Percentiles rank a stretch among this genome's conserved stretches.
Conservation (phyloP, 1,140 invertebrate genomes). For the Psilanteris sp. region DNA sequence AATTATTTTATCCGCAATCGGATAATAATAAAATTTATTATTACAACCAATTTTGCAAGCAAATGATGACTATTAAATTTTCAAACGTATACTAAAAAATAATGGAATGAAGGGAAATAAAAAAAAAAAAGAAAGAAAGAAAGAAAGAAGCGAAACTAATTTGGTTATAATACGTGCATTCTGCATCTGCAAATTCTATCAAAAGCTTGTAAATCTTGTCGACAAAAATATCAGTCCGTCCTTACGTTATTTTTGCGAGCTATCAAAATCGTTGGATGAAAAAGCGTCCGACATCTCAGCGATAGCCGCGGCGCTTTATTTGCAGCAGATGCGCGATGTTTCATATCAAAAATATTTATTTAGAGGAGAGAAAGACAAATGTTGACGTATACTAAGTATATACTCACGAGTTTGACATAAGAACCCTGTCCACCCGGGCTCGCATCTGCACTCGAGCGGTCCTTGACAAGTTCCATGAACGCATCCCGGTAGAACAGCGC, state of each 20-base stretch:
- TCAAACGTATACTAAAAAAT: too few relatives aligned
- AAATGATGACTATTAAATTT: too few relatives aligned
- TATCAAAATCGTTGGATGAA: slow-evolving; percentile 6
- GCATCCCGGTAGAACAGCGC: slow-evolving; percentile 89
- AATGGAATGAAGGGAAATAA: too few relatives aligned
- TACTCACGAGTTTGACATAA: slow-evolving; percentile 91
- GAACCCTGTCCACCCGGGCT: slow-evolving; percentile 92
- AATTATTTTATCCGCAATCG: too few relatives aligned
- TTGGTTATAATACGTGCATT: neutral
- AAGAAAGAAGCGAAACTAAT: too few relatives aligned
- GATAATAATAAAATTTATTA: too few relatives aligned
- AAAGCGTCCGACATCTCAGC: slow-evolving; percentile 12
- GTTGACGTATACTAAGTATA: slow-evolving; percentile 59
- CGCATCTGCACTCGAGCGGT: slow-evolving; percentile 91
- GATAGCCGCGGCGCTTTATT: slow-evolving; percentile 30
- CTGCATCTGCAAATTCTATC: slow-evolving; percentile 18
- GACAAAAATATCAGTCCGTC: neutral
- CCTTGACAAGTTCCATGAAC: slow-evolving; percentile 90
- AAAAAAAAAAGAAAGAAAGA: too few relatives aligned
- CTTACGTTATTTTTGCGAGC: neutral
- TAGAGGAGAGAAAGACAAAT: slow-evolving; percentile 55
- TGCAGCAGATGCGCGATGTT: slow-evolving; percentile 46
- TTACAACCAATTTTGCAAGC: too few relatives aligned
- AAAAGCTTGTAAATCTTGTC: slow-evolving; percentile 15
- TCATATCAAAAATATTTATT: slow-evolving; percentile 60